phyloP scores from a whole-genome alignment of 2,888 invertebrate genomes.

The Drosophila diplacantha region DNA sequence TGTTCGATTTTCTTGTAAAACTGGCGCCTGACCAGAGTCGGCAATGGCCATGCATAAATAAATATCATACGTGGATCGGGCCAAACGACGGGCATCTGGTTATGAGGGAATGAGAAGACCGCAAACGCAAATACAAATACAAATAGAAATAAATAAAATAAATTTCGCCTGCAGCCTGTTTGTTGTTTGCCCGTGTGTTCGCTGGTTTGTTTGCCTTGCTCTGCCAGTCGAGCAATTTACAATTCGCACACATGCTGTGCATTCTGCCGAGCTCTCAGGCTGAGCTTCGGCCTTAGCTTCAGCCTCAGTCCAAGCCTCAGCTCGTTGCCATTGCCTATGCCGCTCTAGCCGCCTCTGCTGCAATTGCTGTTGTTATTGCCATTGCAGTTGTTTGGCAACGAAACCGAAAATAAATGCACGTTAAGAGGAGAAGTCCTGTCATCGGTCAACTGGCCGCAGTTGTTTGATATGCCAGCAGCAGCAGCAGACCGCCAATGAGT shows the following conservation, averaged over 20 bases:
- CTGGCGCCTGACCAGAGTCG: constrained; percentile 50
- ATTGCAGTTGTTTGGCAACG: constrained; percentile 52
- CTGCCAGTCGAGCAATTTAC: constrained; percentile 64
- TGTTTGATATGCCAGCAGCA: constrained; percentile 61
- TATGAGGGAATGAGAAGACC: constrained; percentile 48
- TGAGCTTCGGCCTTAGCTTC: neutral
- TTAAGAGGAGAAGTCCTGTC: constrained; percentile 60
- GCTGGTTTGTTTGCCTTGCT: constrained; percentile 37
- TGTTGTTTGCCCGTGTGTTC: constrained; percentile 49
- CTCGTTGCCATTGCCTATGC: neutral
- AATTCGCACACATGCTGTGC: constrained; percentile 71
- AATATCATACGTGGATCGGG: constrained; percentile 52
- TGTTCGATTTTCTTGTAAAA: constrained; percentile 55
- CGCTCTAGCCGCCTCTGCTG: constrained; percentile 18
- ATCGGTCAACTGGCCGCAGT: constrained; percentile 65
- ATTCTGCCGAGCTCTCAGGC: constrained; percentile 1
- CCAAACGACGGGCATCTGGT: constrained; percentile 36
- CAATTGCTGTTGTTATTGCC: constrained; percentile 16
- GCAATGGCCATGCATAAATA: constrained; percentile 56
- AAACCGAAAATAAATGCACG: constrained; percentile 69
- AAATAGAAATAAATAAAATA: constrained; percentile 50
- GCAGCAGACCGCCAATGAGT: constrained; percentile 12
- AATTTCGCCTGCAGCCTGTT: constrained; percentile 62
- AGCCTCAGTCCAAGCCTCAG: neutral
- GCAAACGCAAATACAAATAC: constrained; percentile 50